Conservation (phyloP, 2,888 invertebrate species). For the Noctua fimbriata region DNA sequence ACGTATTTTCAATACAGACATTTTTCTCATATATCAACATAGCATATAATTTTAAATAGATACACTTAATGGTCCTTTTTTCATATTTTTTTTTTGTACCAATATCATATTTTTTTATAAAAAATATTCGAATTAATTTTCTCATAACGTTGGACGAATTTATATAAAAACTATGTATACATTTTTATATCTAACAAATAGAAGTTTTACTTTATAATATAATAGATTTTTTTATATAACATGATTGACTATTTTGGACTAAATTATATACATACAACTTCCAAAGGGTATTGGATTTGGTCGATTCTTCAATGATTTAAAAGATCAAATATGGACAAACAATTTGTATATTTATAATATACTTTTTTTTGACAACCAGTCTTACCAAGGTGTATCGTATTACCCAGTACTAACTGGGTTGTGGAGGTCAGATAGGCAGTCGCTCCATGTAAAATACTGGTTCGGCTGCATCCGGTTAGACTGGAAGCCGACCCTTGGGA, state of each 20-base stretch:
- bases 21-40: constrained; percentile 40
- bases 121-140: constrained; percentile 52
- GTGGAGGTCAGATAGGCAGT: not conserved
- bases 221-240: not conserved
- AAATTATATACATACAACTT: constrained; percentile 23
- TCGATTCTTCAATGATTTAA: constrained; percentile 3
- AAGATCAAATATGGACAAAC: not conserved
- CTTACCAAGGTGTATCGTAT: not conserved
- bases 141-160: constrained; percentile 53
- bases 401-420: not conserved
- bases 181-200: constrained; percentile 44
- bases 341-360: not conserved
- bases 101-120: constrained; percentile 48
- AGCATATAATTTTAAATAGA: constrained; percentile 18
- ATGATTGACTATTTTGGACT: constrained; percentile 47
- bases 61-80: constrained; percentile 7
- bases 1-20: constrained; percentile 25
- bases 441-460: not conserved
- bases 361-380: not conserved
- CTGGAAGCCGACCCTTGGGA: not conserved
- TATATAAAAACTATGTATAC: constrained; percentile 21
- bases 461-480: not conserved
- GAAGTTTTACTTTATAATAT: constrained; percentile 13
- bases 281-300: constrained; percentile 11
- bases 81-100: constrained; percentile 29